Conservation (phyloP, 1,140 invertebrate species). For the Drosophila guanche region DNA sequence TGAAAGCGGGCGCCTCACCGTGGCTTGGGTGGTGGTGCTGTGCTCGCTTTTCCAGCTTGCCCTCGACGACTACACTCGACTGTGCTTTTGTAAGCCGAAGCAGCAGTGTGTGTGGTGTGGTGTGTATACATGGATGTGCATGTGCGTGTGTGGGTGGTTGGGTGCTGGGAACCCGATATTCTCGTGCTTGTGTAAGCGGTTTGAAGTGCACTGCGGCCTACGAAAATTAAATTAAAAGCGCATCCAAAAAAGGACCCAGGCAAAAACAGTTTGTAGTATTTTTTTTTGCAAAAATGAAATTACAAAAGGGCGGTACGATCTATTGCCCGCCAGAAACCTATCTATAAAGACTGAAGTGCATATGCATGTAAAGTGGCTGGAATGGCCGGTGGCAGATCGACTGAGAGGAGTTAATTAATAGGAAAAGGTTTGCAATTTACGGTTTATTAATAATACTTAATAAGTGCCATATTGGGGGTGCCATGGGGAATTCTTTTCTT, state of each 20-base stretch:
- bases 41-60: constrained; percentile 1
- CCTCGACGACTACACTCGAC: constrained; percentile 21
- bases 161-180: constrained; percentile 28
- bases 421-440: no score
- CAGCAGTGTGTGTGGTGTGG: constrained; percentile 5
- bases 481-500: no score
- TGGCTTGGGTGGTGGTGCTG: constrained; percentile 40
- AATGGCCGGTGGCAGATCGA: no score
- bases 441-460: no score
- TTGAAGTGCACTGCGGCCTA: constrained; percentile 70
- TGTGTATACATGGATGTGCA: constrained; percentile 3
- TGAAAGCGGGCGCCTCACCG: constrained; percentile 70
- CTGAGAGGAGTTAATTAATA: no score
- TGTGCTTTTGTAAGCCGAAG: constrained; percentile 69
- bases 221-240: constrained; percentile 77
- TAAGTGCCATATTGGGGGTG: no score
- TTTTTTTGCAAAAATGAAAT: constrained; percentile 33
- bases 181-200: constrained; percentile 42
- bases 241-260: constrained; percentile 48
- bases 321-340: constrained; percentile 14
- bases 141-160: constrained; percentile 17
- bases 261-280: constrained; percentile 38
- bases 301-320: constrained; percentile 41
- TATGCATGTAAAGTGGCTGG: no score
- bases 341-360: not conserved